Conservation (phyloP, 2,797 vertebrate species). For the Parambassis ranga region DNA sequence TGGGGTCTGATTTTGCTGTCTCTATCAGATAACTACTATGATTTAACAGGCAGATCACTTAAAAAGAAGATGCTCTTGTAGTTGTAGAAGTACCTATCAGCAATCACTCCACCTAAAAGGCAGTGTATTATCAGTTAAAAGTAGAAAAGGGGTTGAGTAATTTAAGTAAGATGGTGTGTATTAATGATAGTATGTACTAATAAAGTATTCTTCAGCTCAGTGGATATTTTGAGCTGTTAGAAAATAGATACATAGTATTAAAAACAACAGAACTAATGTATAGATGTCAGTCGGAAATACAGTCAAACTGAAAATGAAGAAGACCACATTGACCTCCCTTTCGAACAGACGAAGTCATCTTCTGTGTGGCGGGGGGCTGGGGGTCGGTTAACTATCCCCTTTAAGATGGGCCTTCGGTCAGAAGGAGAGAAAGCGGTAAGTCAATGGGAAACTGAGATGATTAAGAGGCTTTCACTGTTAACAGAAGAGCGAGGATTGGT, state of each 20-base stretch:
- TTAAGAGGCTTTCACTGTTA: slow-evolving; percentile 86
- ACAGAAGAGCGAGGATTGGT: slow-evolving; percentile 81
- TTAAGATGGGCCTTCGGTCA: slow-evolving; percentile 67
- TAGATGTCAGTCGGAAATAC: too few relatives aligned
- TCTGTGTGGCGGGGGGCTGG: slow-evolving; percentile 34
- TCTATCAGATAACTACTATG: slow-evolving; percentile 65
- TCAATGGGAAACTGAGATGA: slow-evolving; percentile 86
- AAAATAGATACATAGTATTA: too few relatives aligned
- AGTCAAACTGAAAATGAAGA: slow-evolving; percentile 18
- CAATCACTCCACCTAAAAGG: slow-evolving; percentile 52
- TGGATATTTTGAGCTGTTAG: neutral
- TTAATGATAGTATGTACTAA: slow-evolving; percentile 10
- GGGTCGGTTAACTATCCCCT: slow-evolving; percentile 67
- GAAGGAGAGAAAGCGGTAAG: slow-evolving; percentile 69
- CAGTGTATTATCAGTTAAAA: slow-evolving; percentile 45
- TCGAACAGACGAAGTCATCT: slow-evolving; percentile 64
- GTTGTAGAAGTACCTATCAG: slow-evolving; percentile 55
- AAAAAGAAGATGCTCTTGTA: slow-evolving; percentile 58
- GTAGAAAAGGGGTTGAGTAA: slow-evolving; percentile 18
- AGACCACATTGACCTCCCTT: slow-evolving; percentile 64
- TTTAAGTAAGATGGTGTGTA: neutral
- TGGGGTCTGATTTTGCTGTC: slow-evolving; percentile 64
- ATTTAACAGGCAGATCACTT: slow-evolving; percentile 67
- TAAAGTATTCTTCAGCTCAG: neutral
- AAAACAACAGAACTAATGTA: too few relatives aligned